A percentile compares a stretch with the other conserved stretches of the same genome.
phyloP scores from a whole-genome alignment of 2,113 vertebrate species.

The Taxidea taxus region DNA sequence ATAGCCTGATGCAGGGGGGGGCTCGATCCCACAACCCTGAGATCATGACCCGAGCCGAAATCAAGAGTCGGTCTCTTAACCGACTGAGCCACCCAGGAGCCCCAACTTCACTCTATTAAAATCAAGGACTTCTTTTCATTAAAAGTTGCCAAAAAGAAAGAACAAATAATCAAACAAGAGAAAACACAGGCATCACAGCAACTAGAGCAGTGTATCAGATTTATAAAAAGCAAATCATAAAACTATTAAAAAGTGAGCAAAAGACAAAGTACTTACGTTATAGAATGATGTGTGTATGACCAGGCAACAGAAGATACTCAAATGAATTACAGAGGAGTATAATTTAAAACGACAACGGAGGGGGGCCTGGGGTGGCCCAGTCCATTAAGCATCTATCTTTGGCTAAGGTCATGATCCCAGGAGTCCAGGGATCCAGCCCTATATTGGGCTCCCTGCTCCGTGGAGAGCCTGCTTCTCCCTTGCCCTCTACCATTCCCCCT shows the following conservation, averaged over 20 bases:
- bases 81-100: background rate
- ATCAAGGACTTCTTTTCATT: background rate
- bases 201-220: background rate
- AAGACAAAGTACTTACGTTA: background rate
- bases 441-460: background rate
- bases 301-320: background rate
- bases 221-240: background rate
- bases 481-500: background rate
- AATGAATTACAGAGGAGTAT: background rate
- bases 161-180: background rate
- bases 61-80: background rate
- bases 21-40: background rate
- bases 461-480: background rate
- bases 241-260: background rate
- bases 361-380: background rate
- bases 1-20: background rate
- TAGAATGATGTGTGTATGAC: background rate
- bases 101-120: background rate
- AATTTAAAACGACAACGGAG: background rate
- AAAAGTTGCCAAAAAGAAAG: background rate
- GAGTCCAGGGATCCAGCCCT: background rate
- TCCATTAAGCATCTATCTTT: rapidly evolving
- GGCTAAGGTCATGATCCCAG: background rate
- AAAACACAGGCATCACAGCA: background rate
- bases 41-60: background rate